Evolutionary conservation across 2,113 vertebrate genomes (phyloP).

Genomic region (Xenotilapia flavipinnis): DNA sequence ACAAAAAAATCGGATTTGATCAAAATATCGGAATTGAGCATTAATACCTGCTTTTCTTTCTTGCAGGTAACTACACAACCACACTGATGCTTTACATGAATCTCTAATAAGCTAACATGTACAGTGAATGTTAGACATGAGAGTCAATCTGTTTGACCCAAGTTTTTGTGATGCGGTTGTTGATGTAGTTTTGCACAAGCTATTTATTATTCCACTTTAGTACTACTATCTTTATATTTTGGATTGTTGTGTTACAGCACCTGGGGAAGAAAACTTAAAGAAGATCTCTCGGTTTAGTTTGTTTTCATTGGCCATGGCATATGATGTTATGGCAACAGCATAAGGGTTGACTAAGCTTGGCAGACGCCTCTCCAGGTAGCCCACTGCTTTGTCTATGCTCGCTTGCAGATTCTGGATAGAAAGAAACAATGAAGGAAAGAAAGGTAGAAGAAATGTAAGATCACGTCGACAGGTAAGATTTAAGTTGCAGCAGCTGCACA

Average conservation of each 20-base stretch:
- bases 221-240: background rate
- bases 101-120: background rate
- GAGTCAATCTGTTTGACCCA: fast-evolving
- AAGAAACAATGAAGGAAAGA: background rate
- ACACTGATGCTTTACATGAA: background rate
- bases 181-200: background rate
- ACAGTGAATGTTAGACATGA: background rate
- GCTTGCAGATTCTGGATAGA: slow-evolving; percentile 57
- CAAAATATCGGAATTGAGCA: too few species aligned
- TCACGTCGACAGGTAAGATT: background rate
- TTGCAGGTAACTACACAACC: background rate
- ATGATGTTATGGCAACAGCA: slow-evolving; percentile 76
- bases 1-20: too few species aligned
- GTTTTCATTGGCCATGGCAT: slow-evolving; percentile 72
- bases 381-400: slow-evolving; percentile 66
- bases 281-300: slow-evolving; percentile 45
- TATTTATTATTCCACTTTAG: background rate
- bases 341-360: slow-evolving; percentile 70
- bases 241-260: background rate
- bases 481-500: background rate
- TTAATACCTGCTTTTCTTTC: background rate
- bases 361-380: slow-evolving; percentile 65
- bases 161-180: background rate
- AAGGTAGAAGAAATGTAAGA: background rate
- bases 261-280: slow-evolving; percentile 63